These are phyloP conservation scores for Brachionus sp. DNA, from an alignment of 1,140 invertebrate genomes.

Conservation along the genomic window DNA sequence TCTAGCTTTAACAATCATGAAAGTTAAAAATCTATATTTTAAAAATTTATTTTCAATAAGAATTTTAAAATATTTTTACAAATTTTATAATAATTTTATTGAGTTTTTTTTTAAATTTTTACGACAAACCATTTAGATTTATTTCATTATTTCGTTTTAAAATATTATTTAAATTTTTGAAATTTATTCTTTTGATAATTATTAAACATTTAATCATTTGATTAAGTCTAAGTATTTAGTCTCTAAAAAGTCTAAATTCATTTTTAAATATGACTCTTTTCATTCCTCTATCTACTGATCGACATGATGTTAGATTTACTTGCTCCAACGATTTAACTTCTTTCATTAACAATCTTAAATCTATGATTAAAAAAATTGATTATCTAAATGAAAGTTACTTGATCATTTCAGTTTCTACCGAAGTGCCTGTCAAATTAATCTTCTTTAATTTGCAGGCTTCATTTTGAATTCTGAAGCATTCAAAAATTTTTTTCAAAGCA, in stretches of 20 bases:
- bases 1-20: no score
- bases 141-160: no score
- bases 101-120: no score
- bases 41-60: no score
- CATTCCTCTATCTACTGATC: conserved; percentile 16
- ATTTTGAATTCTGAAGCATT: neutral
- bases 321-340: neutral
- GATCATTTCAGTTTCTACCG: conserved; percentile 25
- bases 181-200: no score
- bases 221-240: no score
- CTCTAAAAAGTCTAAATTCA: neutral
- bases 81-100: no score
- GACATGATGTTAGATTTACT: conserved; percentile 39
- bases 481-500: neutral
- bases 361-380: neutral
- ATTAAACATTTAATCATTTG: no score
- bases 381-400: neutral
- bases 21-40: no score
- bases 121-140: no score
- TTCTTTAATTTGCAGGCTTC: neutral
- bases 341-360: neutral
- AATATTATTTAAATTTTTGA: no score
- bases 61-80: no score
- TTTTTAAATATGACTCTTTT: neutral
- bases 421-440: conserved; percentile 22